Evolutionary conservation across 1,140 invertebrate species (phyloP).

Genomic region (Drosophila carrolli): DNA sequence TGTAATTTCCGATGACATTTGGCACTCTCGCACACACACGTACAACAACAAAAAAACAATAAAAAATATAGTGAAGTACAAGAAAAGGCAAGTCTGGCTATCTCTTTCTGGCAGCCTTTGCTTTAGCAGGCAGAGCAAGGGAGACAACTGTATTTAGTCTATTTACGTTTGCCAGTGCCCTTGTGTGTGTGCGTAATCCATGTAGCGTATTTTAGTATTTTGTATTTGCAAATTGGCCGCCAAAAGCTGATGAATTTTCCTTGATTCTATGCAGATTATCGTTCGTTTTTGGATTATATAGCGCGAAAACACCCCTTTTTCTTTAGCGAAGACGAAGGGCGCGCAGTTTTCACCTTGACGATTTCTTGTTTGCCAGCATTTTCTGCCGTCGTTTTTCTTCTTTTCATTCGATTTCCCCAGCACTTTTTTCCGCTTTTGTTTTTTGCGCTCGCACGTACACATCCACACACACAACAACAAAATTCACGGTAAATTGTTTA

Average conservation of each 20-base stretch:
- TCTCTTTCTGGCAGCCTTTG: slow-evolving; percentile 11
- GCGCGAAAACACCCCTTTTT: neutral
- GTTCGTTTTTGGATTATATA: neutral
- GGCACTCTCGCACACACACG: slow-evolving; percentile 55
- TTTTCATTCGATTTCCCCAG: neutral
- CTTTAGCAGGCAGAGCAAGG: slow-evolving; percentile 7
- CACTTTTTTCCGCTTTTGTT: slow-evolving; percentile 14
- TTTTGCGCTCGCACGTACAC: slow-evolving; percentile 46
- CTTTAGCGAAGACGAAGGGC: slow-evolving; percentile 13
- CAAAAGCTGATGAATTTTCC: slow-evolving; percentile 34
- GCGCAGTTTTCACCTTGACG: slow-evolving; percentile 54
- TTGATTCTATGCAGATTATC: slow-evolving; percentile 5
- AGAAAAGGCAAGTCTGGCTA: slow-evolving; percentile 18
- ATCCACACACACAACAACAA: slow-evolving; percentile 53
- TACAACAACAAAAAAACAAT: slow-evolving; percentile 19
- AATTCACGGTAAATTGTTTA: slow-evolving; percentile 66
- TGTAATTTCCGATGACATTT: slow-evolving; percentile 81
- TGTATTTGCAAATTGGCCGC: slow-evolving; percentile 70
- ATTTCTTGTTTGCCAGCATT: slow-evolving; percentile 59
- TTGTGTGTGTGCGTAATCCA: slow-evolving; percentile 35
- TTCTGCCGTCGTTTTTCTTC: slow-evolving; percentile 41
- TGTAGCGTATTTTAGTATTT: slow-evolving; percentile 47
- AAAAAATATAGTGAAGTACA: slow-evolving; percentile 27
- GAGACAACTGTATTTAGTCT: slow-evolving; percentile 30
- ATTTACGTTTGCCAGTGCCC: slow-evolving; percentile 37